Conservation (phyloP, 2,113 vertebrate genomes). For the Solea senegalensis region DNA sequence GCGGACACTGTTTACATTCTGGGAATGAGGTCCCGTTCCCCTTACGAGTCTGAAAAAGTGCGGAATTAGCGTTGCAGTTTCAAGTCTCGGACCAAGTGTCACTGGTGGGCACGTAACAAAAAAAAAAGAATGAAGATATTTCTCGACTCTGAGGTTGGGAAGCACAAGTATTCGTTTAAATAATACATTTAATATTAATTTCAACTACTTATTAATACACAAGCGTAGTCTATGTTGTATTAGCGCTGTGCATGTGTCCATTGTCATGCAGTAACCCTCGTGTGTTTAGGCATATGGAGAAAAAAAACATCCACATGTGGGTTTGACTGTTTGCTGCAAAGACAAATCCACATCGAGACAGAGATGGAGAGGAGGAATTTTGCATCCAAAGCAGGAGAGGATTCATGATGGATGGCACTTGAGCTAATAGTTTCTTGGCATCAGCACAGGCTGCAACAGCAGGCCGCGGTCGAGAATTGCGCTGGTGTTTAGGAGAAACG, state of each 20-base stretch:
- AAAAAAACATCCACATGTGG: background rate
- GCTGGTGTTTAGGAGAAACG: conserved; percentile 32
- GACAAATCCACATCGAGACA: conserved; percentile 31
- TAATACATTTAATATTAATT: no score
- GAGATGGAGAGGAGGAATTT: conserved; percentile 35
- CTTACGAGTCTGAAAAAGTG: no score
- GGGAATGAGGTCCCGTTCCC: no score
- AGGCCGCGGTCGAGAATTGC: conserved; percentile 37
- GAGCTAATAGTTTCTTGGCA: conserved; percentile 63
- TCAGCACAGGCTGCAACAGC: conserved; percentile 33
- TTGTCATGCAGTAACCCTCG: background rate
- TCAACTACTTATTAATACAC: no score
- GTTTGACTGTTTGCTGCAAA: conserved; percentile 12
- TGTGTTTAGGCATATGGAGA: background rate
- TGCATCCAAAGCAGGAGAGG: conserved; percentile 37
- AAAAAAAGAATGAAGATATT: no score
- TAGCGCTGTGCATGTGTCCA: background rate
- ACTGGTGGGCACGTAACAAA: no score
- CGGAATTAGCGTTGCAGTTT: no score
- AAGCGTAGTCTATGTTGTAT: no score
- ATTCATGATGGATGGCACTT: conserved; percentile 60
- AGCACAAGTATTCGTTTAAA: no score
- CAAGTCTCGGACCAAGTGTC: no score
- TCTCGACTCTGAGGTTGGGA: no score
- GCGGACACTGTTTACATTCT: no score